Base-by-base conservation (phyloP, 2,888 invertebrate species). In the Scaptomyza polygonia region DNA sequence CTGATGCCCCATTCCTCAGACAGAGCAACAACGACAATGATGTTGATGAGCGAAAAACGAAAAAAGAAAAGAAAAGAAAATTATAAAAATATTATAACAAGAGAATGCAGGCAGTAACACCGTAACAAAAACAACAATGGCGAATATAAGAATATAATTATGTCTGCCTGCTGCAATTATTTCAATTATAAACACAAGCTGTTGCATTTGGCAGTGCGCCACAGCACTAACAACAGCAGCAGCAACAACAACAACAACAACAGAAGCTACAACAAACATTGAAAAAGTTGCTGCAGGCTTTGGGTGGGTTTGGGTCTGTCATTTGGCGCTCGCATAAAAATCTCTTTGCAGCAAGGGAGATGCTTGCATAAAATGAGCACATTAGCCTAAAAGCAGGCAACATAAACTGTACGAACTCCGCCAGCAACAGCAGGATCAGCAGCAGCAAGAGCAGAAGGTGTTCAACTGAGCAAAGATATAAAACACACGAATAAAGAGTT, bases 181-280 rank as follows among this genome's bases (percentile, higher is more conserved):
- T 83, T 84, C 81, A 84, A 81, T 84, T 83, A 84, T 75, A 80
- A 80, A 70, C 72, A 81, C 82, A 83, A 83, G 84, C 84, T 84
- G 82, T 77, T 83, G 82, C 84, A 78, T 68, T 73, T 65, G 61
- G 72, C 69, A 63, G 56, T 36, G 61, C 52, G 51, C 79, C 67
- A 67, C 58, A 64, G 39, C 56, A 67, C 44, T 55, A 70, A 8
- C 52, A 65, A 11, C 56, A 63, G 16, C 45, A 64, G 48, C 43
- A 59, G 48, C 47, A 61, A 11, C 55, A 54, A 18, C 59, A 44
- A 25, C 63, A 76, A 8, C 36, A 1, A 16, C 43, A 59, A 54
- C 47, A 61, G 11, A 55, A 56, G 21, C 58, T 49, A 29, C 61
- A 76, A 66, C 67, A 63, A 75, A 75, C 75, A 78, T 67, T 75